Evolutionary conservation across 2,113 vertebrate species (phyloP).

Genomic region (Siniperca chuatsi): DNA sequence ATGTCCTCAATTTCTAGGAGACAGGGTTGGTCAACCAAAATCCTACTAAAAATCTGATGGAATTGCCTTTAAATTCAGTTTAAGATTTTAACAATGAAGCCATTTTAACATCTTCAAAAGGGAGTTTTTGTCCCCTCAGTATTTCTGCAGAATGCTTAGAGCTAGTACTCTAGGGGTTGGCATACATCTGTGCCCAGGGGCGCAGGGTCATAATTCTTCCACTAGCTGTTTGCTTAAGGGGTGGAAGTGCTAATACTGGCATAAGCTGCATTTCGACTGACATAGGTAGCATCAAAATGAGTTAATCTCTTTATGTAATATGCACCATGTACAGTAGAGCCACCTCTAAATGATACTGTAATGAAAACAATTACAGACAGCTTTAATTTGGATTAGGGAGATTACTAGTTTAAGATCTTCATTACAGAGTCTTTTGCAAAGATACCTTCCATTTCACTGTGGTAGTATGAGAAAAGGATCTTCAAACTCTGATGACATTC

Average conservation of each 20-base stretch:
- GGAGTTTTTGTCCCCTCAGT: no score
- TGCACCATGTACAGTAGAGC: neutral
- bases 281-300: neutral
- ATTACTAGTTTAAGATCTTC: constrained; percentile 62
- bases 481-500: constrained; percentile 31
- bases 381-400: constrained; percentile 67
- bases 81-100: neutral
- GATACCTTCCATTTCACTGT: constrained; percentile 37
- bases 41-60: neutral
- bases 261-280: neutral
- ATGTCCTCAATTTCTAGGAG: no score
- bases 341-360: constrained; percentile 39
- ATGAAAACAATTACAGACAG: constrained; percentile 59
- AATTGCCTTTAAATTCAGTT: neutral
- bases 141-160: neutral
- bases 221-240: neutral
- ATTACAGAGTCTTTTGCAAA: constrained; percentile 52
- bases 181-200: neutral
- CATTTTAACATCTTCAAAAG: neutral
- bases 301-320: neutral
- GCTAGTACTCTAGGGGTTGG: neutral
- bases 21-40: neutral
- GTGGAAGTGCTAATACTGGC: neutral
- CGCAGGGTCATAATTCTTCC: neutral
- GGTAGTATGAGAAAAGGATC: constrained; percentile 2